A percentile compares a stretch with the other conserved stretches of the same genome.
phyloP scores from a whole-genome alignment of 2,888 invertebrate species.

The Trichopria drosophilae region DNA sequence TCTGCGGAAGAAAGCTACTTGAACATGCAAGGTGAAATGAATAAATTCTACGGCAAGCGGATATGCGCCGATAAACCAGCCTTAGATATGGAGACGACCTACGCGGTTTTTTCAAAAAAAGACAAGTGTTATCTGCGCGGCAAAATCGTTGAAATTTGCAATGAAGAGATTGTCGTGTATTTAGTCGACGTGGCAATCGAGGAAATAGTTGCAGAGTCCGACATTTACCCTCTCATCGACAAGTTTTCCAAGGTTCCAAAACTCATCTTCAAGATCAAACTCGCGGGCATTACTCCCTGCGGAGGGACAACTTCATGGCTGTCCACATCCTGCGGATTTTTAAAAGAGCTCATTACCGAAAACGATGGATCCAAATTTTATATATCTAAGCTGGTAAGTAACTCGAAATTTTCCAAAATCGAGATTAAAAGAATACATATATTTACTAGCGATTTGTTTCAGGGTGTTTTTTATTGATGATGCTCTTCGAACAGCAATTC shows the following conservation, averaged over 20 bases:
- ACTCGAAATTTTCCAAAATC: background rate
- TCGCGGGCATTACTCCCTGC: constrained; percentile 72
- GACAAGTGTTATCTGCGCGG: constrained; percentile 70
- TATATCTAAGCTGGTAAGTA: constrained; percentile 62
- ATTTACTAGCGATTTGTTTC: too few relatives aligned
- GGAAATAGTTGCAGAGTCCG: constrained; percentile 58
- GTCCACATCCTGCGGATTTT: constrained; percentile 64
- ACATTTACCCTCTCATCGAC: constrained; percentile 61
- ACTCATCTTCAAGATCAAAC: constrained; percentile 68
- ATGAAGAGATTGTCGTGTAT: constrained; percentile 61
- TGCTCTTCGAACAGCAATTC: background rate
- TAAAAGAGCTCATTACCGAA: constrained; percentile 62
- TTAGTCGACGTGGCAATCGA: constrained; percentile 69
- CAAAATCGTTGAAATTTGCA: constrained; percentile 51
- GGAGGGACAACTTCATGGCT: constrained; percentile 68
- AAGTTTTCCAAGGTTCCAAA: constrained; percentile 62
- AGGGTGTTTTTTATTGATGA: background rate
- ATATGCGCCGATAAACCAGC: constrained; percentile 39
- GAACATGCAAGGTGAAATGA: constrained; percentile 62
- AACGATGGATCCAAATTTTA: constrained; percentile 60
- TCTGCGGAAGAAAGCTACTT: constrained; percentile 59
- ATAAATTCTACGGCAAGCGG: constrained; percentile 59
- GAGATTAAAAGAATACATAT: too few relatives aligned
- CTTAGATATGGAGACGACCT: too few relatives aligned
- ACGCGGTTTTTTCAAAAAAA: constrained; percentile 59